Conservation (phyloP, 2,888 invertebrate genomes). For the Tetrapedia diversipes region DNA sequence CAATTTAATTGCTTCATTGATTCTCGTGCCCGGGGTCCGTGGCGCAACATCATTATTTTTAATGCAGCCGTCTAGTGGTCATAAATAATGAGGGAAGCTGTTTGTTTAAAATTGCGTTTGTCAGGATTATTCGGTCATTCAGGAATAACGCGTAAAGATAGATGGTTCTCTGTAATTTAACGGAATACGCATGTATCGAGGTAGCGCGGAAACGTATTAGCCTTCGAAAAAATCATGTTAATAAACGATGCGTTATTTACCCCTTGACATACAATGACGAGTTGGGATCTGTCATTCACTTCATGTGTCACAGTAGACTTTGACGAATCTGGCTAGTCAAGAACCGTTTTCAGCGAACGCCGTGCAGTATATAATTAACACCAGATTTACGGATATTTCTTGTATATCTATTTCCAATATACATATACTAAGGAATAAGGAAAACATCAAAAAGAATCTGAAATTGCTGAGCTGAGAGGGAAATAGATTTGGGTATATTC, state of each 20-base stretch:
- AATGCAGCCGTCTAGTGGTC: slow-evolving; percentile 51
- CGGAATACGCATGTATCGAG: slow-evolving; percentile 23
- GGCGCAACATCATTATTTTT: slow-evolving; percentile 53
- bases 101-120: slow-evolving; percentile 51
- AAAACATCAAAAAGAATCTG: too few species aligned
- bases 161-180: slow-evolving; percentile 18
- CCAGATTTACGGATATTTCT: too few species aligned
- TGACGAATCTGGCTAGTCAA: too few species aligned
- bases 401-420: too few species aligned
- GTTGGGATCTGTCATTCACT: too few species aligned
- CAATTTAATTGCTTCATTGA: slow-evolving; percentile 59
- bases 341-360: too few species aligned
- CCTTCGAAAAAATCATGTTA: slow-evolving; percentile 20
- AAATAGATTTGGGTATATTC: too few species aligned
- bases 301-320: too few species aligned
- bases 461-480: too few species aligned
- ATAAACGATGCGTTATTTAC: slow-evolving; percentile 27
- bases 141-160: slow-evolving; percentile 38
- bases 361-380: too few species aligned
- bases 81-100: slow-evolving; percentile 51
- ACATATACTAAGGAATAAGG: too few species aligned
- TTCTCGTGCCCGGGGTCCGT: slow-evolving; percentile 24
- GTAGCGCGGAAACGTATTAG: slow-evolving; percentile 18
- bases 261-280: too few species aligned
- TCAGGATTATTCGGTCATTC: slow-evolving; percentile 46